Base-by-base conservation (phyloP, 2,797 vertebrate species). In the Peromyscus melanophrys region DNA sequence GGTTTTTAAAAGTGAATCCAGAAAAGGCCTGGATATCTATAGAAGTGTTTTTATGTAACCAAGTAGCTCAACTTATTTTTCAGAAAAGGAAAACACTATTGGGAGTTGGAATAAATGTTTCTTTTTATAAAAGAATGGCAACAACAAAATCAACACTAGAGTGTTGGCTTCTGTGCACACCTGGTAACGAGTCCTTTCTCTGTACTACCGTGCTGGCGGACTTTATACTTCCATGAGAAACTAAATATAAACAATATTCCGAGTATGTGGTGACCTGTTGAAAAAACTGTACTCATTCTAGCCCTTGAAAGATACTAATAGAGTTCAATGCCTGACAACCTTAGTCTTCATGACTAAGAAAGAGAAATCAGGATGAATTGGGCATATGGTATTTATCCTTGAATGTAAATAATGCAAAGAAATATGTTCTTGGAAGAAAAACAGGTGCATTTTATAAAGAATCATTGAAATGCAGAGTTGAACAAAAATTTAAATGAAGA, bases 261-360 rank as follows among this genome's bases (percentile, higher is more conserved):
- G 25, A 92, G 67, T 10, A 57, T 21, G 0, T 82, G 29, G 59
- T 63, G 55, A 13, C 46, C 59, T 78, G 25, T 92, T 96, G 84
- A 25, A 52, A 92, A 86, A 11, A 71, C 6, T 40, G 8, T 67
- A 14, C 37, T 67, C 5, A 59, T 91, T 57, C n/a, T 29, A 40
- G n/a, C 17, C 12, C 13, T 89, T 84, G 43, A 12, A 31, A 71
- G 34, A 94, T 21, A 94, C 11, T 73, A 95, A 40, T 2, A 12
- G 82, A 57, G 49, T 65, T 84, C 52, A 71, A 92, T 87, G 52
- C 4, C 6, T 4, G 57, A 81, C 5, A 16, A 83, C 34, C 37
- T 92, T 29, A 92, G 12, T 46, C 84, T 93, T 59, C 25, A 89
- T 94, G 89, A 86, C 5, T 63, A 95, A 82, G 40, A 95, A 59